These are phyloP conservation scores for Tromatobia lineatoria DNA, from an alignment of 2,888 invertebrate genomes.

Conservation along the genomic window DNA sequence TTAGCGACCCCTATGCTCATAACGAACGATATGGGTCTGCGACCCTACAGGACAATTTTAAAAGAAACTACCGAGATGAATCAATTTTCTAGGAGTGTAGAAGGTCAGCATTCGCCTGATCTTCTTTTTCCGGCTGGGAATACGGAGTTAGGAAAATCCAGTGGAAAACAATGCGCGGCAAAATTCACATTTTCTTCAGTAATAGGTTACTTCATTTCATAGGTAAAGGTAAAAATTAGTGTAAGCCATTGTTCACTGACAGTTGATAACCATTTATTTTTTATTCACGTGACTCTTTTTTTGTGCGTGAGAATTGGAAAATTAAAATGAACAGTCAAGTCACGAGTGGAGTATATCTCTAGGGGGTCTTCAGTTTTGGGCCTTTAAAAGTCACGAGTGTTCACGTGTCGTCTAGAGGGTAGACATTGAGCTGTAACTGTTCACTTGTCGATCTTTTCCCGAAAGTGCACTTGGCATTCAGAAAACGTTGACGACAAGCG, in stretches of 20 bases:
- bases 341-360: neutral
- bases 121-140: neutral
- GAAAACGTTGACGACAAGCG: constrained; percentile 41
- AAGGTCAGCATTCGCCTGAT: neutral
- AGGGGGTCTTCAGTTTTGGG: neutral
- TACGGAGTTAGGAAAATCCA: neutral
- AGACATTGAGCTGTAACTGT: neutral
- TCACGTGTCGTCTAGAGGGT: constrained; percentile 22
- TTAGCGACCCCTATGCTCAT: constrained; percentile 9
- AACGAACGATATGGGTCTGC: constrained; percentile 5
- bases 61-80: neutral
- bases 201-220: neutral
- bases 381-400: constrained; percentile 29
- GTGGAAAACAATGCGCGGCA: neutral
- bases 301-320: neutral
- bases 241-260: no score
- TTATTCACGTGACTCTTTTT: no score
- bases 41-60: constrained; percentile 13
- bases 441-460: constrained; percentile 27
- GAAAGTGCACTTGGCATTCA: constrained; percentile 63
- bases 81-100: constrained; percentile 14
- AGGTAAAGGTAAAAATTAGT: neutral
- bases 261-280: no score
- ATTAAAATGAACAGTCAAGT: constrained; percentile 38
- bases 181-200: neutral